Percentiles rank a stretch among this genome's conserved stretches.
Conservation (phyloP, 2,888 invertebrate species). For the Mesoligia furuncula region DNA sequence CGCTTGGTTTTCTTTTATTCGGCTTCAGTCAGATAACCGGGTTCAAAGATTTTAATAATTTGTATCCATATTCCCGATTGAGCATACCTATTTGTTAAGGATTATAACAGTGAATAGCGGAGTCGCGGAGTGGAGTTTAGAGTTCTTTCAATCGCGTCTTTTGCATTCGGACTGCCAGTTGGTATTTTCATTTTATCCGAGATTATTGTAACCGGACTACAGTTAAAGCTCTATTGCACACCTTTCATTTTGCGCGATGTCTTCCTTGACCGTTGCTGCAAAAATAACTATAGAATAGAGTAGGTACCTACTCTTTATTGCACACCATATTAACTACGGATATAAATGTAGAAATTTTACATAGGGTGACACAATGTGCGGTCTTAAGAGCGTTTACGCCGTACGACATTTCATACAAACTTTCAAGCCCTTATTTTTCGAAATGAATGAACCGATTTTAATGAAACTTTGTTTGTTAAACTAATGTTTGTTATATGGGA, state of each 20-base stretch:
- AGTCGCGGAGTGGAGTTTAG: neutral
- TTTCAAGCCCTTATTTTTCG: no score
- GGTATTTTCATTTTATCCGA: neutral
- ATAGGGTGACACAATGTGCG: neutral
- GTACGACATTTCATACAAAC: no score
- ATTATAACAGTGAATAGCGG: neutral
- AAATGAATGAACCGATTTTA: no score
- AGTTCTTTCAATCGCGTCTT: neutral
- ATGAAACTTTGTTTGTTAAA: no score
- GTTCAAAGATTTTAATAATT: conserved; percentile 2
- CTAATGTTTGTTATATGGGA: no score
- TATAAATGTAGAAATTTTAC: neutral
- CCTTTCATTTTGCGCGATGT: neutral
- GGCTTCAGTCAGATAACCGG: neutral
- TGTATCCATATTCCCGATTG: neutral
- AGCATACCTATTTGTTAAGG: neutral
- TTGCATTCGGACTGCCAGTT: neutral
- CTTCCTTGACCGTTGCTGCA: neutral
- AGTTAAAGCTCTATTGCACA: neutral
- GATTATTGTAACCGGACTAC: neutral
- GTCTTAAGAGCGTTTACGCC: no score
- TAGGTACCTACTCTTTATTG: neutral
- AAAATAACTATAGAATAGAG: neutral
- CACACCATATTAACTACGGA: neutral
- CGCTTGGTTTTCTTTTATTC: neutral